phyloP scores from a whole-genome alignment of 2,113 vertebrate species.

The Centropus bengalensis region DNA sequence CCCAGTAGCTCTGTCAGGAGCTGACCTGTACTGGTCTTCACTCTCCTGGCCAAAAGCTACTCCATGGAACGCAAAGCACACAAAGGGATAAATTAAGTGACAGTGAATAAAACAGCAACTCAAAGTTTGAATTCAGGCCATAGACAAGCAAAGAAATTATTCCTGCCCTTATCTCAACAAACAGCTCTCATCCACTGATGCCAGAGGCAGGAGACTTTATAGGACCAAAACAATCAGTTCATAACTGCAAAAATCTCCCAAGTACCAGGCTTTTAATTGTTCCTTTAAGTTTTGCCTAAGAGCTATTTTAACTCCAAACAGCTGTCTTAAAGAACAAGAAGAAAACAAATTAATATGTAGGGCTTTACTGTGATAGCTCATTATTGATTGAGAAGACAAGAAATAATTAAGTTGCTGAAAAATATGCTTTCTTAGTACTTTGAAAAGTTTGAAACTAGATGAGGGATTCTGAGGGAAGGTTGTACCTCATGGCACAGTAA shows the following conservation, averaged over 20 bases:
- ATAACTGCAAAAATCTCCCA: constrained; percentile 37
- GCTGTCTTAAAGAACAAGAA: constrained; percentile 20
- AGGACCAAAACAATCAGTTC: constrained; percentile 7
- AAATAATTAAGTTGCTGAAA: neutral
- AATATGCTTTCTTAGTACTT: neutral
- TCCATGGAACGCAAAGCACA: neutral
- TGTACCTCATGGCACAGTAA: neutral
- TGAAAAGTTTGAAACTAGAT: neutral
- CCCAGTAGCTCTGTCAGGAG: neutral
- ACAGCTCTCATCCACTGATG: neutral
- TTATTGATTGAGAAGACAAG: constrained; percentile 28
- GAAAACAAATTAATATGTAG: constrained; percentile 22
- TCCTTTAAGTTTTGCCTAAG: constrained; percentile 26
- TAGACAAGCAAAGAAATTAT: neutral
- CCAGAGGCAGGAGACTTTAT: neutral
- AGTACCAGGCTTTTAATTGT: constrained; percentile 52
- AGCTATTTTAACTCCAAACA: constrained; percentile 60
- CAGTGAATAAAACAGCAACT: neutral
- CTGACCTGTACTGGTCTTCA: neutral
- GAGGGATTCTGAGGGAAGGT: neutral
- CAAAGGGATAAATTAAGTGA: neutral
- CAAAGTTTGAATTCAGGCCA: neutral
- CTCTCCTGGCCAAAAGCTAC: neutral
- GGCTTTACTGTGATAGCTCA: constrained; percentile 9
- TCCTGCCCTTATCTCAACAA: constrained; percentile 19